A percentile compares a stretch with the other conserved stretches of the same genome.
Conservation (phyloP, 2,888 invertebrate genomes). For the Tillus elongatus region DNA sequence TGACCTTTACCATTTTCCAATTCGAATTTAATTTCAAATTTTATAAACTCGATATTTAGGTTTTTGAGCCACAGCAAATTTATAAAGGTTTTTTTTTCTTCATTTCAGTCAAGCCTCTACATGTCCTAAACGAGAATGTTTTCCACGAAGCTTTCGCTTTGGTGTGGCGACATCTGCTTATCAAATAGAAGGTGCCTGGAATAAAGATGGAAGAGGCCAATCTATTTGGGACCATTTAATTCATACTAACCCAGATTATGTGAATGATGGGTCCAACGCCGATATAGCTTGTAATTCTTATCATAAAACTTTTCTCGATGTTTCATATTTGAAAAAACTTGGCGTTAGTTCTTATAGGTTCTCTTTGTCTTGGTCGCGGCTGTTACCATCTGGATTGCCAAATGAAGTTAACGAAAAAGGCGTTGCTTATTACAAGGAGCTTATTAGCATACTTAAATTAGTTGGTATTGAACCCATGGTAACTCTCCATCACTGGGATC, state of each 20-base stretch:
- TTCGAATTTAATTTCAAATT: background rate
- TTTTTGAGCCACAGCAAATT: background rate
- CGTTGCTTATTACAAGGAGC: conserved; percentile 53
- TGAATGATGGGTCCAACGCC: conserved; percentile 14
- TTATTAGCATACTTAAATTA: conserved; percentile 52
- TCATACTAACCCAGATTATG: conserved; percentile 30
- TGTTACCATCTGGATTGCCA: conserved; percentile 46
- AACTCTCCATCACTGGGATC: conserved; percentile 49
- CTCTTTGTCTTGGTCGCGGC: conserved; percentile 55
- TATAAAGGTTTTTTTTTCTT: no score
- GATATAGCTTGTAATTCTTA: conserved; percentile 22
- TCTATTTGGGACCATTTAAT: conserved; percentile 17
- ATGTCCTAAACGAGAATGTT: background rate
- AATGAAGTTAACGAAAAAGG: conserved; percentile 51
- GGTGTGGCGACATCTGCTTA: conserved; percentile 20
- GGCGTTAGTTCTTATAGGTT: conserved; percentile 37
- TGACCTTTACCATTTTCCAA: no score
- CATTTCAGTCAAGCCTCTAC: conserved; percentile 8
- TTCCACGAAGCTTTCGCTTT: conserved; percentile 18
- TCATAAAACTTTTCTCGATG: conserved; percentile 18
- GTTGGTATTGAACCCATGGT: conserved; percentile 54
- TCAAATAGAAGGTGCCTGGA: conserved; percentile 22
- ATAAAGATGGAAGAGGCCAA: conserved; percentile 29
- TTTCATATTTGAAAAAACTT: conserved; percentile 17
- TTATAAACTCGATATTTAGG: background rate